A percentile compares a stretch with the other conserved stretches of the same genome.
phyloP scores from a whole-genome alignment of 2,113 vertebrate genomes.

The Trichomycterus rosablanca region DNA sequence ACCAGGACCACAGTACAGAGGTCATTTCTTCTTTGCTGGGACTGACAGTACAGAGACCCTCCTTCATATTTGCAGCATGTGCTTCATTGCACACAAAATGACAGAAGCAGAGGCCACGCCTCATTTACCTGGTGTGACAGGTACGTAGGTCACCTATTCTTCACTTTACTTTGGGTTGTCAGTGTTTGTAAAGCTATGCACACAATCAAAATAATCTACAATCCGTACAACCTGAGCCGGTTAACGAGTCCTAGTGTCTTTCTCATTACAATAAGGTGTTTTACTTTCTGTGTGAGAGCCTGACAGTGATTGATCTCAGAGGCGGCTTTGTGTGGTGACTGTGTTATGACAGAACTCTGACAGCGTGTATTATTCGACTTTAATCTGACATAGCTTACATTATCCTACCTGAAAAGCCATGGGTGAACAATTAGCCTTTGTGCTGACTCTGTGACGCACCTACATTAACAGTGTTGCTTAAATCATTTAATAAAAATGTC shows the following conservation, averaged over 20 bases:
- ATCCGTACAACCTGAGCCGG: constrained; percentile 36
- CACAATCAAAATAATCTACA: constrained; percentile 4
- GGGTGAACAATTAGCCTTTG: constrained; percentile 62
- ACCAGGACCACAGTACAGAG: too few species aligned
- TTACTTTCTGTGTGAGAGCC: constrained; percentile 43
- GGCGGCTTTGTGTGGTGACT: constrained; percentile 53
- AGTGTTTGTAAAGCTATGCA: constrained; percentile 16
- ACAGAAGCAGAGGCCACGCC: too few species aligned
- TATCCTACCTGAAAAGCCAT: too few species aligned
- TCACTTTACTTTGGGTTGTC: too few species aligned
- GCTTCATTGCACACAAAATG: too few species aligned
- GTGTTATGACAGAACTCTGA: constrained; percentile 53
- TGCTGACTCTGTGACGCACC: constrained; percentile 52
- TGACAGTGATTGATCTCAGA: constrained; percentile 57
- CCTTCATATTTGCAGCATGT: too few species aligned
- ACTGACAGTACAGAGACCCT: too few species aligned
- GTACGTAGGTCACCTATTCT: too few species aligned
- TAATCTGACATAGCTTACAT: constrained; percentile 31
- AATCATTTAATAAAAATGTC: too few species aligned
- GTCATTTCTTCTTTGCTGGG: too few species aligned
- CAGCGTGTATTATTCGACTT: constrained; percentile 49
- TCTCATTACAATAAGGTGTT: constrained; percentile 58
- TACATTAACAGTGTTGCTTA: background rate
- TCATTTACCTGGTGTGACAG: too few species aligned
- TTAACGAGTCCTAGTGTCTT: constrained; percentile 43